Base-by-base conservation (phyloP, 2,888 invertebrate genomes). In the Dolomedes plantarius region DNA sequence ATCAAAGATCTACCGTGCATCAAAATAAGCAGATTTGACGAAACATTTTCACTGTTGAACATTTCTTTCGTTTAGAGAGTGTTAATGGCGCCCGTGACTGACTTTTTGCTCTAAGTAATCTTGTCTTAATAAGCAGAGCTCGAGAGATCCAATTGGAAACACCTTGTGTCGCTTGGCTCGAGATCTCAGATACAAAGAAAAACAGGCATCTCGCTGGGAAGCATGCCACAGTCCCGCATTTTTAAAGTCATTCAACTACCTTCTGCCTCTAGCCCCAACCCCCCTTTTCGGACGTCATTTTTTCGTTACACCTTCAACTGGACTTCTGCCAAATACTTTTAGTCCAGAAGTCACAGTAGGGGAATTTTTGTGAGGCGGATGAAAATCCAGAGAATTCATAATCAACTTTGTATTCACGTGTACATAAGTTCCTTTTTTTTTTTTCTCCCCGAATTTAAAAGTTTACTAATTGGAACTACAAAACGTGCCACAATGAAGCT, bases 221-320 rank as follows among this genome's bases (percentile, higher is more conserved):
- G 46, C 46, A 46, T 46, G 46, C 46, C 46, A 46, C 46, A 2
- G 46, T 46, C 9, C 46, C 9, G 46, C 65, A 29, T 50, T 75
- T 68, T 41, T 65, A 46, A 74, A 77, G 50, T 77, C 67, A 81
- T 74, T 74, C 74, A 68, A 56, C 68, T 74, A 74, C 28, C 68
- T 68, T 68, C 68, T 46, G 29, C 23, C 16, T 50, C 23, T 19
- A 56, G 31, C 72, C 56, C 41, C n/a, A n/a, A n/a, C n/a, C n/a
- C n/a, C n/a, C n/a, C n/a, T n/a, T 36, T 28, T n/a, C 28, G 67
- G 73, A 67, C 73, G 67, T 80, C 46, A 16, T 67, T 72, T 28
- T 64, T 29, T 7, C 23, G 32, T 50, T 50, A 46, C 80, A 81
- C 56, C 74, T 68, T 74, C 32, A 23, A 9, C 36, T 81, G 74